A percentile compares a stretch with the other conserved stretches of the same genome.
Evolutionary conservation across 2,113 vertebrate genomes (phyloP).

Genomic region (Podarcis muralis): DNA sequence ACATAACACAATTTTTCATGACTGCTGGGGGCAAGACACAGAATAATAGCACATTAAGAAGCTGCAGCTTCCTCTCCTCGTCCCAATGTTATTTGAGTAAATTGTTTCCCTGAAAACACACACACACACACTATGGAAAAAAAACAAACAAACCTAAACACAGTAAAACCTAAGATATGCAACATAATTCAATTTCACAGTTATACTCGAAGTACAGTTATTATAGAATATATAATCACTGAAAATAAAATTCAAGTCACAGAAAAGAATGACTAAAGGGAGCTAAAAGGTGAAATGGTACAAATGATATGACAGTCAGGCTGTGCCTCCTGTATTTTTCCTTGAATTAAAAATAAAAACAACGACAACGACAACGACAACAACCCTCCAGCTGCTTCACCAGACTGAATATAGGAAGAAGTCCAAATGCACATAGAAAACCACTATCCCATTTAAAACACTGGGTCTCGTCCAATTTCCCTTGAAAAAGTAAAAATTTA

Average conservation of each 20-base stretch:
- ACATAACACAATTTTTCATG: conserved; percentile 55
- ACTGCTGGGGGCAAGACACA: conserved; percentile 65
- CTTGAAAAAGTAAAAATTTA: conserved; percentile 54
- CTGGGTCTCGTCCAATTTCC: conserved; percentile 46
- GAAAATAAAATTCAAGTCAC: conserved; percentile 89
- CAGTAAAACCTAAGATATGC: conserved; percentile 81
- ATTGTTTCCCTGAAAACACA: conserved; percentile 78
- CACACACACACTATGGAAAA: conserved; percentile 44
- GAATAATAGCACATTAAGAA: conserved; percentile 69
- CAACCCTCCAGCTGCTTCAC: conserved; percentile 39
- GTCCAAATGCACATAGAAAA: conserved; percentile 18
- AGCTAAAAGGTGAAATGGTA: conserved; percentile 81
- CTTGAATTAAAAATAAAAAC: conserved; percentile 35
- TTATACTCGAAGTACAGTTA: conserved; percentile 92
- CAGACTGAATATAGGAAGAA: conserved; percentile 49
- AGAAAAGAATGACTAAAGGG: conserved; percentile 80
- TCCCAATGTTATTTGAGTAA: conserved; percentile 68
- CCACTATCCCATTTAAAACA: not conserved
- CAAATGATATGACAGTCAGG: conserved; percentile 77
- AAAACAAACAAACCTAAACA: conserved; percentile 41
- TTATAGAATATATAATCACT: conserved; percentile 81
- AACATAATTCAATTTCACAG: conserved; percentile 93
- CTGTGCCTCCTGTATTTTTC: conserved; percentile 69
- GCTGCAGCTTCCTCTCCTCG: conserved; percentile 61
- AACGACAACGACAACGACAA: too few species aligned